A percentile compares a stretch with the other conserved stretches of the same genome.
Evolutionary conservation across 2,113 vertebrate genomes (phyloP).

Genomic region (Coregonus clupeaformis): DNA sequence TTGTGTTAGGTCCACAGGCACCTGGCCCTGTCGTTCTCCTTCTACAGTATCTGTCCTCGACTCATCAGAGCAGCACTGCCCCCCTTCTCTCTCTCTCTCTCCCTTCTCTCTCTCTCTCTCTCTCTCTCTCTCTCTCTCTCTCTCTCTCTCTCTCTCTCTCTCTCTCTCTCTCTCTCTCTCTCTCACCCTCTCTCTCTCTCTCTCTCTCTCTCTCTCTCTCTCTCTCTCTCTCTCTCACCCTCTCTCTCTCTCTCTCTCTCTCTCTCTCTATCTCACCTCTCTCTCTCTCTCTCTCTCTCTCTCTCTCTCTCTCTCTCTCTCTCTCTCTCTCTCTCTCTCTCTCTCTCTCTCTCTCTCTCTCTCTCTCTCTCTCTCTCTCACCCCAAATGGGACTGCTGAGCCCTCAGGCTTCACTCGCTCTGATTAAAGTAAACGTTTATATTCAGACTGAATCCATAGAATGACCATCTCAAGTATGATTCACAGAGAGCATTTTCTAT

Average conservation of each 20-base stretch:
- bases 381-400: no score
- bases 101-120: neutral
- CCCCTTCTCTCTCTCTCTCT: neutral
- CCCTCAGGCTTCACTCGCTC: conserved; percentile 22
- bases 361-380: neutral
- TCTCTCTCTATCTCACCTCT: neutral
- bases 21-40: conserved; percentile 18
- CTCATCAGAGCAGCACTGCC: conserved; percentile 13
- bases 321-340: neutral
- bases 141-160: neutral
- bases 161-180: neutral
- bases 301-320: neutral
- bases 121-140: neutral
- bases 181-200: neutral
- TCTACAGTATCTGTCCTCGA: conserved; percentile 27
- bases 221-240: neutral
- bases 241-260: neutral
- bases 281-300: neutral
- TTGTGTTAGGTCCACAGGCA: conserved; percentile 39
- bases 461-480: conserved; percentile 9
- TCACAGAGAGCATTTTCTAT: neutral
- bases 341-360: neutral
- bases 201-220: neutral
- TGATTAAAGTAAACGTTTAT: conserved; percentile 20
- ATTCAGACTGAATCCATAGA: neutral